A percentile compares a stretch with the other conserved stretches of the same genome.
phyloP scores from a whole-genome alignment of 2,113 vertebrate genomes.

The Odocoileus virginianus region DNA sequence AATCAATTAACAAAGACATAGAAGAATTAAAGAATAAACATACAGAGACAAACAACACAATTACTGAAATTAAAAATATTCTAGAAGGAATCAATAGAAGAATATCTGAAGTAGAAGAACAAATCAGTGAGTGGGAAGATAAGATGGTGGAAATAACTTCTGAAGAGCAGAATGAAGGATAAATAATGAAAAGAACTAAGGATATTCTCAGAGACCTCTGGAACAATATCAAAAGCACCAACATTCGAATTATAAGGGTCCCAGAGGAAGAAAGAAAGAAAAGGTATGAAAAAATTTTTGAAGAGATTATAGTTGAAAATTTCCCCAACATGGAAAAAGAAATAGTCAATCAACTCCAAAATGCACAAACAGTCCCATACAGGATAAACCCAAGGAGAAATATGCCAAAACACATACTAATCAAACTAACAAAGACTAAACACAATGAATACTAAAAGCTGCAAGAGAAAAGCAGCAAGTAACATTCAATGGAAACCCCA shows the following conservation, averaged over 20 bases:
- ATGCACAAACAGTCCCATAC: not conserved
- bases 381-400: not conserved
- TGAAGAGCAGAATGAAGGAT: not conserved
- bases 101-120: not conserved
- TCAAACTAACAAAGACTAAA: not conserved
- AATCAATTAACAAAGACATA: not conserved
- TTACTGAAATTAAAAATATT: not conserved
- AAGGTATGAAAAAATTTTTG: not conserved
- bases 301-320: not conserved
- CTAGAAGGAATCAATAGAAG: not conserved
- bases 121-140: not conserved
- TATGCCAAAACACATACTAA: not conserved
- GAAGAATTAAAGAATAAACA: not conserved
- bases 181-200: not conserved
- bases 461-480: not conserved
- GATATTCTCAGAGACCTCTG: not conserved
- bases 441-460: not conserved
- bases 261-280: not conserved
- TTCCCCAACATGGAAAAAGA: not conserved
- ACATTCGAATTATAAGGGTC: not conserved
- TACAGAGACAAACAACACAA: not conserved
- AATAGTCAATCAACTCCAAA: not conserved
- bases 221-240: not conserved
- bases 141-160: not conserved
- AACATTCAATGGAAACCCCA: not conserved